Evolutionary conservation across 2,888 invertebrate genomes (phyloP).

Genomic region (Acanthosepion esculentum): DNA sequence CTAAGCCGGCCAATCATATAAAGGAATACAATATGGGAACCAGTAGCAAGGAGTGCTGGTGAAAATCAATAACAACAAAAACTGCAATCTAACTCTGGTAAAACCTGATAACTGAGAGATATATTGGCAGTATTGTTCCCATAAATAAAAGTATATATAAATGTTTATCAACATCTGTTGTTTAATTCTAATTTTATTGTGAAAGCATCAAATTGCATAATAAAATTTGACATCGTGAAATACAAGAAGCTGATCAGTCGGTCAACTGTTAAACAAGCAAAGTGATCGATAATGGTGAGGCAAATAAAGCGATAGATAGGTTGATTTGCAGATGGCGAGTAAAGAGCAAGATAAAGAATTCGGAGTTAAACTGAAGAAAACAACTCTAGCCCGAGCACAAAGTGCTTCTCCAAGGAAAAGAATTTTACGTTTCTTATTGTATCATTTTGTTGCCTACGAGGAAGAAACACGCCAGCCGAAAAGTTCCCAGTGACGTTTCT

Average conservation of each 20-base stretch:
- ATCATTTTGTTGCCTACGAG: not conserved
- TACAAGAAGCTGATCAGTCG: not conserved
- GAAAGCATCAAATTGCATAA: not conserved
- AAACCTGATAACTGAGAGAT: too few relatives aligned
- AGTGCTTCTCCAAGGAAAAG: constrained; percentile 4
- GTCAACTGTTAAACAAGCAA: not conserved
- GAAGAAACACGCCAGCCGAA: not conserved
- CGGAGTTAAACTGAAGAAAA: not conserved
- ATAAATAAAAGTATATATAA: too few relatives aligned
- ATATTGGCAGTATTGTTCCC: too few relatives aligned
- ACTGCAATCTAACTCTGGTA: too few relatives aligned
- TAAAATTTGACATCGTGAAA: not conserved
- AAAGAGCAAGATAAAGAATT: not conserved
- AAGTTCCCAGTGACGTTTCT: not conserved
- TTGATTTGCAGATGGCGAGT: not conserved
- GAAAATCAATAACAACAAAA: too few relatives aligned
- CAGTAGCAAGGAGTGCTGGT: too few relatives aligned
- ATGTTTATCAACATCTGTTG: too few relatives aligned
- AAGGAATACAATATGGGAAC: too few relatives aligned
- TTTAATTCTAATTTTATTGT: not conserved
- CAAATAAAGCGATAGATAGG: not conserved
- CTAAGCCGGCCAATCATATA: too few relatives aligned
- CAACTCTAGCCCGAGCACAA: not conserved
- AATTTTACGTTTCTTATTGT: not conserved
- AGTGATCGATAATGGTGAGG: not conserved